These are phyloP conservation scores for Ctena decussata DNA, from an alignment of 2,888 invertebrate genomes.

Conservation along the genomic window DNA sequence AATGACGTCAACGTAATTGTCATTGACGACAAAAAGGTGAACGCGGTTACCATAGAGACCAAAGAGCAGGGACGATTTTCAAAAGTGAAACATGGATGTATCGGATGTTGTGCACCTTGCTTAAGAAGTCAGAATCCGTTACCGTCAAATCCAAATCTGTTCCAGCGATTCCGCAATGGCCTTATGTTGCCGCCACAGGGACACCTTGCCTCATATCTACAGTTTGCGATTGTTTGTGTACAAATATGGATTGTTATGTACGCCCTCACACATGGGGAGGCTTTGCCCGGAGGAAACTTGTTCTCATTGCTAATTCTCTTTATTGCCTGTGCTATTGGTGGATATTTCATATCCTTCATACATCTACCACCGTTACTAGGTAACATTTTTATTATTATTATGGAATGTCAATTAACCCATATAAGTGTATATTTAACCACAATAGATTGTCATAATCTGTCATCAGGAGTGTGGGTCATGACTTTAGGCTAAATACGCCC, in stretches of 20 bases:
- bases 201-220: conserved; percentile 63
- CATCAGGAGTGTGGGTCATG: no score
- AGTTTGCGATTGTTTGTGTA: conserved; percentile 65
- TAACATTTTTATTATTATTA: no score
- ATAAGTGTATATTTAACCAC: background rate
- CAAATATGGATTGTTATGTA: conserved; percentile 73
- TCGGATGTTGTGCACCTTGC: conserved; percentile 65
- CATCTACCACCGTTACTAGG: conserved; percentile 76
- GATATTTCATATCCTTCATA: conserved; percentile 72
- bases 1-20: background rate
- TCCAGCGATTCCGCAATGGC: conserved; percentile 61
- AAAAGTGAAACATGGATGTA: conserved; percentile 24
- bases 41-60: background rate
- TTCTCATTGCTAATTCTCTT: conserved; percentile 78
- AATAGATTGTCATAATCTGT: background rate
- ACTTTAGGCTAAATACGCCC: no score
- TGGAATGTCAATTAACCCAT: background rate
- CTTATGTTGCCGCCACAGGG: conserved; percentile 78
- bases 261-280: conserved; percentile 67
- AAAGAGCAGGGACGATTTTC: background rate
- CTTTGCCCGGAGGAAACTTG: conserved; percentile 77
- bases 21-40: background rate
- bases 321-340: conserved; percentile 70
- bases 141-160: conserved; percentile 63
- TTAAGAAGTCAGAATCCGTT: conserved; percentile 70